Base-by-base conservation (phyloP, 2,888 invertebrate genomes). In the Amphipoea oculea region DNA sequence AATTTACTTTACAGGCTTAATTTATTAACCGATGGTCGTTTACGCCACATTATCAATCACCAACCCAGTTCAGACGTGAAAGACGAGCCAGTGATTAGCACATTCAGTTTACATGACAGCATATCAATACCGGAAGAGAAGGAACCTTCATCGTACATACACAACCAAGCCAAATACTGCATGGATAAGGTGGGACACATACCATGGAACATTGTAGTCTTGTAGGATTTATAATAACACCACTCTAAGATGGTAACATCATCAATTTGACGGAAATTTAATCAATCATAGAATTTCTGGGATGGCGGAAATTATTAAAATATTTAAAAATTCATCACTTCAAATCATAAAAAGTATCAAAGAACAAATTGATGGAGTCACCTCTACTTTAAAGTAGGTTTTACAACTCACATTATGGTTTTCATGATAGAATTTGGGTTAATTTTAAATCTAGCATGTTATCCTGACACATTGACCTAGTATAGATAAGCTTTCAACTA, bases 121-220 rank as follows among this genome's bases (percentile, higher is more conserved):
- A 95, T 95, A 79, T 85, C 92, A 40, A 94, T 96, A 83, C 96
- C 96, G 90, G 97, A 97, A 42, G 96, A 95, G 74, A 96, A 97
- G 89, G 95, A 97, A 92, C 95, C 97, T 74, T 93, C 97, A 5
- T 98, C 97, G 82, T 97, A 98, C 90, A 98, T 98, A 91, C 98
- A 98, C 92, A 96, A 97, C 36, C 98, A 97, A 84, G 98, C 98
- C 66, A 98, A 98, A 94, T 99, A 99, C 93, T 99, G 99, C 91
- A 97, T 98, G 91, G 99, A 99, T 92, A 98, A 98, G 97, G 98
- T 98, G 90, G 91, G 93, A 29, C 14, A 20, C 5, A 45, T 73
- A 51, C 3, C 0, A 23, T 72, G 20, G 14, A 78, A 60, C 17
- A 67, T 75, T 71, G 4, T 20, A n/a, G n/a, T 40, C 17, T 40